Percentiles rank a stretch among this genome's conserved stretches.
phyloP scores from a whole-genome alignment of 2,888 invertebrate species.

The Nasonovia ribisnigri region DNA sequence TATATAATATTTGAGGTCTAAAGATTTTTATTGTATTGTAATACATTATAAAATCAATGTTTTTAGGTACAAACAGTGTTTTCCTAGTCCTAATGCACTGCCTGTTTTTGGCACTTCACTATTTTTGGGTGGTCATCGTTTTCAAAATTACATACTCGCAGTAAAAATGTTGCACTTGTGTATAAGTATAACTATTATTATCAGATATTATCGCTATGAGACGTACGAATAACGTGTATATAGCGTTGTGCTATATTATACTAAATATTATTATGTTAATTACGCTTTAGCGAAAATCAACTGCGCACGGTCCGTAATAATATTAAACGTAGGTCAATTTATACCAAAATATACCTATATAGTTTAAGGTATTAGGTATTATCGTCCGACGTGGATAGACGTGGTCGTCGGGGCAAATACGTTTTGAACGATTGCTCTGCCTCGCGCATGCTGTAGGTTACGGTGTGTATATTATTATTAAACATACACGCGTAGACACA shows the following conservation, averaged over 20 bases:
- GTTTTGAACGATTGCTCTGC: slow-evolving; percentile 48
- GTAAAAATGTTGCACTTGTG: too few species aligned
- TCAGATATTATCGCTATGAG: too few species aligned
- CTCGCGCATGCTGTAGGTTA: neutral
- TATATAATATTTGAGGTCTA: too few species aligned
- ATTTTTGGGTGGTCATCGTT: too few species aligned
- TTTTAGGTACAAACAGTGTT: too few species aligned
- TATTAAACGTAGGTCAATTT: neutral
- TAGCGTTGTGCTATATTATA: neutral
- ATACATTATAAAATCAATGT: too few species aligned
- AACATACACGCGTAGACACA: neutral
- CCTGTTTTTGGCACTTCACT: too few species aligned
- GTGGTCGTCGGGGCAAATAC: neutral
- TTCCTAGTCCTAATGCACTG: too few species aligned
- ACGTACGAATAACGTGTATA: too few species aligned
- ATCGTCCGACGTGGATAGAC: neutral
- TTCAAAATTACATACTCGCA: too few species aligned
- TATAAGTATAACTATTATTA: too few species aligned
- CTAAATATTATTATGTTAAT: neutral
- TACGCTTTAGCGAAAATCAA: neutral
- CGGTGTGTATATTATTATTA: neutral
- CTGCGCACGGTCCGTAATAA: neutral
- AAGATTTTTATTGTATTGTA: too few species aligned
- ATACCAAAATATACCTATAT: neutral
- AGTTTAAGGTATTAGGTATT: neutral